Evolutionary conservation across 2,797 vertebrate species (phyloP), one percentile per base, ranked within the genome.

Genomic region (Halcyon badia): DNA sequence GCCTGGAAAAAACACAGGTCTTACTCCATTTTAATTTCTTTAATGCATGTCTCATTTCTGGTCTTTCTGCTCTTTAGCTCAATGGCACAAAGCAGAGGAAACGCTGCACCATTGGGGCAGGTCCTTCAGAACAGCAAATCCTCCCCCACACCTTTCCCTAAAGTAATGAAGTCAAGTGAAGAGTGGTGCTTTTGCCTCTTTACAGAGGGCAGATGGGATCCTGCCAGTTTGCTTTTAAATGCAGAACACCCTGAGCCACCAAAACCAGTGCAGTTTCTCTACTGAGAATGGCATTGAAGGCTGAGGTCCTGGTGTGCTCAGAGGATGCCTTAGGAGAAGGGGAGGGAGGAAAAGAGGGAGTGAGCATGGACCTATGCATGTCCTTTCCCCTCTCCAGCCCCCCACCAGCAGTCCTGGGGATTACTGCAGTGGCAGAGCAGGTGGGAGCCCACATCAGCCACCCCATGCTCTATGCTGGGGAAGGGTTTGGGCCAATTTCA

Each of bases 351-450:
- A n/a, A 41, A 46, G 44, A 66, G n/a, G 30, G 31, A 49, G 18
- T 0, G 0, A 51, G 25, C 1, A 0, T 24, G 25, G 46, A 35
- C 46, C 30, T n/a, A 19, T 54, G 31, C 1, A 1, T 18, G 16
- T 39, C 17, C 26, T 26, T 44, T 44, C 14, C 16, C 35, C 9
- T 78, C 4, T 4, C 39, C 22, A 61, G 44, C 21, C 22, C 17
- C 21, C 14, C 25, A 14, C 25, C 30, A 66, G n/a, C 6, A 2
- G 17, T 56, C 24, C 31, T 0, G 5, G 31, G 58, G 81, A 6
- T 16, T 76, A 48, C 26, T 65, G 60, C 48, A 75, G 58, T 35
- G 12, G 39, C n/a, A 48, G 51, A 80, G 39, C 26, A 52, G 26
- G 20, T 9, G 41, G 37, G 10, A 87, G 30, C 37, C 41, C 0